Conservation (phyloP, 2,888 invertebrate species). For the Chrysina gloriosa region DNA sequence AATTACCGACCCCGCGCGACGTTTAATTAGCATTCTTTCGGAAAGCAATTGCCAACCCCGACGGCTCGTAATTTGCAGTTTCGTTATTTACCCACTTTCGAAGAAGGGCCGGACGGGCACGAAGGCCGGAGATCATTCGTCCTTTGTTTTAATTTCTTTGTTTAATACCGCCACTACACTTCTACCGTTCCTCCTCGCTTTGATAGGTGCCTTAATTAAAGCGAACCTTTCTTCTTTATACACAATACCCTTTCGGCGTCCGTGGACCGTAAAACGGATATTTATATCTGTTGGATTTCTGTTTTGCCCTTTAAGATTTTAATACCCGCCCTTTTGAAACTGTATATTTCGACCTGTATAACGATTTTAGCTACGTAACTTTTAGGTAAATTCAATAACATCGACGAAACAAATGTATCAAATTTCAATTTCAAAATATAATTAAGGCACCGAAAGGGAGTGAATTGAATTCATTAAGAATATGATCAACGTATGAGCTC, state of each 20-base stretch:
- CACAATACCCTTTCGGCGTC: constrained; percentile 14
- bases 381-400: no score
- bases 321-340: constrained; percentile 5
- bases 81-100: constrained; percentile 21
- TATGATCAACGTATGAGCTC: no score
- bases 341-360: not conserved
- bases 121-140: not conserved
- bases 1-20: not conserved
- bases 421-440: no score
- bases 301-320: constrained; percentile 27
- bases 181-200: constrained; percentile 3
- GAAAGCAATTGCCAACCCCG: constrained; percentile 18
- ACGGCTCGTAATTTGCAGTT: constrained; percentile 26
- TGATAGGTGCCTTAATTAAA: constrained; percentile 30
- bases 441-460: no score
- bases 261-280: constrained; percentile 17
- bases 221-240: constrained; percentile 24
- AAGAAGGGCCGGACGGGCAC: not conserved
- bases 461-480: no score
- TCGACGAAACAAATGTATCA: no score
- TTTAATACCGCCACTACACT: constrained; percentile 18
- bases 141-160: constrained; percentile 31
- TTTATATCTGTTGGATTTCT: constrained; percentile 26
- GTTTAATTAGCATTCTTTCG: constrained; percentile 23
- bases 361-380: not conserved